A percentile compares a stretch with the other conserved stretches of the same genome.
phyloP scores from a whole-genome alignment of 2,113 vertebrate species.

The Pelecanus crispus region DNA sequence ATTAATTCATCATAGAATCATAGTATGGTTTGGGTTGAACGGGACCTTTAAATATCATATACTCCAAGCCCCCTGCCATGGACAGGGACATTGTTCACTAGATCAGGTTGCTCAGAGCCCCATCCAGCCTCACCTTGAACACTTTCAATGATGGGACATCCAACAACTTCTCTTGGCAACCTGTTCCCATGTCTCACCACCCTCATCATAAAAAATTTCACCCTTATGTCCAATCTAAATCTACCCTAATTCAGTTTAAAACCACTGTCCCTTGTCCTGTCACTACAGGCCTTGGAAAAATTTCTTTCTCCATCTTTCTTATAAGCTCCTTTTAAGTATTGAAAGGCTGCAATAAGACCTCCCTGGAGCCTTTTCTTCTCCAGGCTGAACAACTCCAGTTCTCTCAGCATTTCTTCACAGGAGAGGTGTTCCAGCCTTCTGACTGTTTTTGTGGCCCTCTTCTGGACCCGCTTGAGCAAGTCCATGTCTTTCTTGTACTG shows the following conservation, averaged over 20 bases:
- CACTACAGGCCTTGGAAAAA: too few species aligned
- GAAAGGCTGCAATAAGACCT: background rate
- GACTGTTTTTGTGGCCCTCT: background rate
- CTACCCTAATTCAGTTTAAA: too few species aligned
- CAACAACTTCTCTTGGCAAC: too few species aligned
- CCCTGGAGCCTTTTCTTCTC: background rate
- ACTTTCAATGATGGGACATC: background rate
- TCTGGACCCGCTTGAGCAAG: background rate
- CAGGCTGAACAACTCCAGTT: background rate
- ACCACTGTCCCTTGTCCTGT: too few species aligned
- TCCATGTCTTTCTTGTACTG: too few species aligned
- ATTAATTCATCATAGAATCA: too few species aligned
- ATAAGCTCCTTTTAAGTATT: background rate
- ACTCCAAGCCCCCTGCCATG: background rate
- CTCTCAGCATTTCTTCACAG: background rate
- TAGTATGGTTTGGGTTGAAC: background rate
- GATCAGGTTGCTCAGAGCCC: background rate
- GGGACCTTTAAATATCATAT: background rate
- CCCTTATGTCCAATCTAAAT: background rate
- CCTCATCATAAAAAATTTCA: background rate
- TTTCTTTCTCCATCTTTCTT: background rate
- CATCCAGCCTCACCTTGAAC: background rate
- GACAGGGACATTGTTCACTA: background rate
- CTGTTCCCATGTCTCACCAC: too few species aligned
- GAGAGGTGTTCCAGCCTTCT: background rate